phyloP scores from a whole-genome alignment of 2,113 vertebrate species.

The Triplophysa siluroides region DNA sequence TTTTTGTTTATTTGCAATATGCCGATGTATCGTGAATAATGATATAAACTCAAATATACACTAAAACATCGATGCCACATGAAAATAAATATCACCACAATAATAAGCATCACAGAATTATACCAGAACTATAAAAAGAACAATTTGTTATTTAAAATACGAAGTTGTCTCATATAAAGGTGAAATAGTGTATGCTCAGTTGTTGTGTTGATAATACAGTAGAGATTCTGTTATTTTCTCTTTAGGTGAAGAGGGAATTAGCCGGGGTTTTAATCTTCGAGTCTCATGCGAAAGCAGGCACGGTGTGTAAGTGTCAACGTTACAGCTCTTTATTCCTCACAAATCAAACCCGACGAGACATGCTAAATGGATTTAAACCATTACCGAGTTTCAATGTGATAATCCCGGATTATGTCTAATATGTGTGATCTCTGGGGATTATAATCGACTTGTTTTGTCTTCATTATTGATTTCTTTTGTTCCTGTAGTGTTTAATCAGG shows the following conservation, averaged over 20 bases:
- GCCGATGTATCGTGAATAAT: no score
- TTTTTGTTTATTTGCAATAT: no score
- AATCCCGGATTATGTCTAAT: neutral
- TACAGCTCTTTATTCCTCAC: neutral
- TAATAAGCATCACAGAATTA: no score
- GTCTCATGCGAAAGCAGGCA: conserved; percentile 93
- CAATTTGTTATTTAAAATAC: no score
- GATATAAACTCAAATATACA: no score
- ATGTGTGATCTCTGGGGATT: neutral
- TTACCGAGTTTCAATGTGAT: neutral
- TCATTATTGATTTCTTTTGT: conserved; percentile 33
- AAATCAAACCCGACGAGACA: neutral
- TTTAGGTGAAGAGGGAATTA: conserved; percentile 91
- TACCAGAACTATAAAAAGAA: no score
- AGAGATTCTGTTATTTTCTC: conserved; percentile 36
- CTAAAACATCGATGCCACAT: no score
- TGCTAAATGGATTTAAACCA: neutral
- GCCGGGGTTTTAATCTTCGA: conserved; percentile 95
- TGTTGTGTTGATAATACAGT: neutral
- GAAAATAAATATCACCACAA: no score
- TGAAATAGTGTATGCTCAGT: neutral
- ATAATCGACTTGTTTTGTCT: neutral
- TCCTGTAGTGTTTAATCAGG: conserved; percentile 94
- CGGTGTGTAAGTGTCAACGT: conserved; percentile 86
- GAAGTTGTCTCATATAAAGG: neutral